Conservation (phyloP, 1,140 invertebrate species). For the Wasmannia auropunctata region DNA sequence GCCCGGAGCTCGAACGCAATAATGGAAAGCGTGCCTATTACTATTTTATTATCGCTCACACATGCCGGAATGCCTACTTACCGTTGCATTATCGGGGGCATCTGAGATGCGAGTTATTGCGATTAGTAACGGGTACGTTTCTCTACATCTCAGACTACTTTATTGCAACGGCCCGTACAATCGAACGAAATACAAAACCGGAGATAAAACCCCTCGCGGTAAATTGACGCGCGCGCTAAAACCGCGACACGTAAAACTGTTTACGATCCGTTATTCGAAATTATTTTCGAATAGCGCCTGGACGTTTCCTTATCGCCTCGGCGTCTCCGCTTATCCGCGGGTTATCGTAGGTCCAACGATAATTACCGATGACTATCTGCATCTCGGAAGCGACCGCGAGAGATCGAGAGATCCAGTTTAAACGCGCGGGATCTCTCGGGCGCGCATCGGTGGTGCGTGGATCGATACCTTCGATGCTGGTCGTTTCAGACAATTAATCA, state of each 20-base stretch:
- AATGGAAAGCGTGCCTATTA: conserved; percentile 55
- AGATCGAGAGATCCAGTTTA: conserved; percentile 48
- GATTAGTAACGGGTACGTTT: conserved; percentile 36
- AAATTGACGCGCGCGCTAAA: conserved; percentile 19
- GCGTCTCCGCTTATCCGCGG: conserved; percentile 43
- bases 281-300: not conserved
- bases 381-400: conserved; percentile 22
- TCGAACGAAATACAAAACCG: conserved; percentile 40
- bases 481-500: conserved; percentile 48
- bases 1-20: conserved; percentile 24
- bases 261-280: conserved; percentile 41
- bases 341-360: conserved; percentile 51
- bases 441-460: not conserved
- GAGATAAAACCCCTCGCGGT: conserved; percentile 13
- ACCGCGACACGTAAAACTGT: conserved; percentile 12
- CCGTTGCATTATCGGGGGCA: conserved; percentile 41
- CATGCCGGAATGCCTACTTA: conserved; percentile 11
- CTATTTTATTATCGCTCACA: conserved; percentile 53
- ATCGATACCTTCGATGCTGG: conserved; percentile 50
- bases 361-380: conserved; percentile 53
- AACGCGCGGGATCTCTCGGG: conserved; percentile 19
- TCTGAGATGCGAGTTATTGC: conserved; percentile 50
- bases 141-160: conserved; percentile 21
- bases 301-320: conserved; percentile 45
- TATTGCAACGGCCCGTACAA: conserved; percentile 13